A percentile compares a stretch with the other conserved stretches of the same genome.
Conservation (phyloP, 2,797 vertebrate genomes). For the Syngnathus rostellatus region DNA sequence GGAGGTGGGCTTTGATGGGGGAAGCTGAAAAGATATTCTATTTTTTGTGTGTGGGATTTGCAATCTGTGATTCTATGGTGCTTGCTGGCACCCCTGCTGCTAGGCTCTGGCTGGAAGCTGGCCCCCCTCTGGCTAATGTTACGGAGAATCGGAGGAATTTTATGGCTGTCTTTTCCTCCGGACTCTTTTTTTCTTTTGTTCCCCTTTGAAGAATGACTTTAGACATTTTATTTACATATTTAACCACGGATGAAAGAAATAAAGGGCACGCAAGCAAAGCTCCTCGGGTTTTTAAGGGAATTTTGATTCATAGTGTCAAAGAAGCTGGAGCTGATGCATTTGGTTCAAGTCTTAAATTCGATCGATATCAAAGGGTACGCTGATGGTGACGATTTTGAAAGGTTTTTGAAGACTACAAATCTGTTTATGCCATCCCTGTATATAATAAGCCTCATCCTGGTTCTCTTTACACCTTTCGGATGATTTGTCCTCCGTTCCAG, state of each 20-base stretch:
- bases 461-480: slow-evolving; percentile 2
- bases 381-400: slow-evolving; percentile 41
- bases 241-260: slow-evolving; percentile 97
- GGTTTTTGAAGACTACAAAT: slow-evolving; percentile 21
- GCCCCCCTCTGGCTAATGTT: slow-evolving; percentile 97
- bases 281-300: slow-evolving; percentile 78
- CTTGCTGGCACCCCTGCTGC: slow-evolving; percentile 84
- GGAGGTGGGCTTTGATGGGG: slow-evolving; percentile 82
- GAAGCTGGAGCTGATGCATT: slow-evolving; percentile 73
- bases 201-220: slow-evolving; percentile 99
- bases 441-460: slow-evolving; percentile 17
- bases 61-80: slow-evolving; percentile 87
- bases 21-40: slow-evolving; percentile 96
- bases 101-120: slow-evolving; percentile 83
- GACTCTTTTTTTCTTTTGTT: slow-evolving; percentile 93
- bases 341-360: slow-evolving; percentile 58
- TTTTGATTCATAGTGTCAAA: slow-evolving; percentile 80
- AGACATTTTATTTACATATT: slow-evolving; percentile 99
- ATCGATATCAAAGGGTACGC: slow-evolving; percentile 29
- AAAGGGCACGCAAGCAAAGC: slow-evolving; percentile 80
- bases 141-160: slow-evolving; percentile 99
- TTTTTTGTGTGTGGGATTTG: slow-evolving; percentile 92
- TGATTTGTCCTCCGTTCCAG: slow-evolving; percentile 47
- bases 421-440: slow-evolving; percentile 11
- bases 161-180: slow-evolving; percentile 95